Evolutionary conservation across 2,888 invertebrate genomes (phyloP), one percentile per base, ranked within the genome.

Genomic region (Drosophila pseudotalamancana): DNA sequence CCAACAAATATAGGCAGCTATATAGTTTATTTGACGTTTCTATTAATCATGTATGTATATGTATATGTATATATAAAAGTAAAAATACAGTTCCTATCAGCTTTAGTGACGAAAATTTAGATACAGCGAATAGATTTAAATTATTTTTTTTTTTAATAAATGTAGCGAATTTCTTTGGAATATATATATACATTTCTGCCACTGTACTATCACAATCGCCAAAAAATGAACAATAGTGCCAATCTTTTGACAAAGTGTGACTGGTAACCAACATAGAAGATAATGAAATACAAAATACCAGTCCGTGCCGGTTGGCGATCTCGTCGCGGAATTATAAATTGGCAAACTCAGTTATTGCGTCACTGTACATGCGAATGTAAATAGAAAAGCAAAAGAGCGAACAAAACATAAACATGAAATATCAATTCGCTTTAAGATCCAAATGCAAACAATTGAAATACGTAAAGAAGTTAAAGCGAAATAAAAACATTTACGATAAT

Each of bases 361-460:
- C 48, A 48, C 34, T 51, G 29, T 8, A 19, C n/a, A 29, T 16
- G 19, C 49, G 49, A 45, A 48, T 48, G 12, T 55, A 12, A 16
- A 55, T 32, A 29, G 46, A 42, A 42, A 49, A 50, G 46, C 35
- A 51, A 57, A 64, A 34, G 21, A 60, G 39, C 23, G n/a, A 43
- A 49, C 23, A 50, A 49, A 60, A 69, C 43, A 65, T 63, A 56
- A 64, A 50, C 42, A 61, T 48, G 11, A 56, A 67, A 62, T 60
- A 39, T 23, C 12, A 40, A 49, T 57, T 54, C 25, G 53, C 14
- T 39, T 43, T 11, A 45, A 37, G 25, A 48, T 46, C 45, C 29
- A 21, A 25, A 51, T 31, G 31, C 16, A 43, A 63, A 63, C 25
- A 46, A 46, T 59, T 21, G 14, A 34, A 51, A 35, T 6, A 3